Base-by-base conservation (phyloP, 2,797 vertebrate genomes). In the Chaunax sp. region DNA sequence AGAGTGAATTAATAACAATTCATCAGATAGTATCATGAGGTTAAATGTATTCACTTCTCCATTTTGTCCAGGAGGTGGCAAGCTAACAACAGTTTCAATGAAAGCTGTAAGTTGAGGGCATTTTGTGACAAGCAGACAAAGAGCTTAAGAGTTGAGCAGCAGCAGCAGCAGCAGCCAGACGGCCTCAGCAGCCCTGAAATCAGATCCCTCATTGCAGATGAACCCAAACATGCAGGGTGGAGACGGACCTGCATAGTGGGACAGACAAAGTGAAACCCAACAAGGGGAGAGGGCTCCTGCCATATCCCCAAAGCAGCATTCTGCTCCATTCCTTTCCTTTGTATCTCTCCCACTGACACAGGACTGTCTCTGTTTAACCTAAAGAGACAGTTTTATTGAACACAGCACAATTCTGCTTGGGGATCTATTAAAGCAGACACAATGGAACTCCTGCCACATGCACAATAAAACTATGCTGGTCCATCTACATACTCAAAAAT, bases 171-270 rank as follows among this genome's bases (percentile, higher is more conserved):
- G 82, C 78, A 80, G 75, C 83, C 85, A 91, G 89, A 90, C 91
- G 56, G 75, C 83, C 84, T 85, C 71, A 78, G 86, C 76, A 64
- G 84, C 87, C 87, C 86, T 93, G 93, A 93, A 94, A 95, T 79
- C 79, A 76, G 90, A 94, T 92, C 91, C 77, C 54, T 72, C 91
- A 91, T 89, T 93, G 93, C 93, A 91, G 92, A 94, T 92, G 87
- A 93, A 93, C 89, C 91, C 88, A 93, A 92, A 93, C 91, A 93
- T 72, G 58, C 80, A 68, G 86, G 77, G 85, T 85, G 89, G 83
- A 88, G 90, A 88, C 71, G 61, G 80, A 86, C 72, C 83, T 71
- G 86, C 78, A 83, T 83, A 54, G 76, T 75, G 82, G 84, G 90
- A 84, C 84, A 72, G 71, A 78, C 85, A 64, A 81, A 79, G 80